Evolutionary conservation across 2,888 invertebrate genomes (phyloP).

Genomic region (Globia sparganii): DNA sequence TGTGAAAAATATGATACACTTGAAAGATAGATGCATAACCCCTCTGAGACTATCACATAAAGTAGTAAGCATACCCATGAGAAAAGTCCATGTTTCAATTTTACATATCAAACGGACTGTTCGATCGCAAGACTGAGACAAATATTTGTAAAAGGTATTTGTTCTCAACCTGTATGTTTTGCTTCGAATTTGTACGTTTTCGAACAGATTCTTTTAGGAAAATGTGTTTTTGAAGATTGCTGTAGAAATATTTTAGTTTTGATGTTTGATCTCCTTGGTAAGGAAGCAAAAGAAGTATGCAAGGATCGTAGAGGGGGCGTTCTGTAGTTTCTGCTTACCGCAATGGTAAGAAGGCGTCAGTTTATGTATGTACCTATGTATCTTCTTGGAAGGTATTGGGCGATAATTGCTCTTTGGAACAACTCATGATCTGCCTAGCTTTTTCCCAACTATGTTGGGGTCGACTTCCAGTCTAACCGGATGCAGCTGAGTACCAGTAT

Average conservation of each 20-base stretch:
- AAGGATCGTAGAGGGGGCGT: not conserved
- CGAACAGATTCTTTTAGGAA: not conserved
- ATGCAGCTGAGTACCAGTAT: too few species aligned
- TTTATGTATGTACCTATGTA: not conserved
- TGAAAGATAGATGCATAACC: not conserved
- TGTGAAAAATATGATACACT: not conserved
- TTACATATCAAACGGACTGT: conserved; percentile 10
- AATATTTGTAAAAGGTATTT: conserved; percentile 25
- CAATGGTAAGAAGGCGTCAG: not conserved
- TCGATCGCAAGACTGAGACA: not conserved
- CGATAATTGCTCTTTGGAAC: not conserved
- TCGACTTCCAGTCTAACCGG: too few species aligned
- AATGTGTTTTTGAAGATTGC: not conserved
- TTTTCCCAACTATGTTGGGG: too few species aligned
- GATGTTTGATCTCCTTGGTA: not conserved
- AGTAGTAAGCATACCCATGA: not conserved
- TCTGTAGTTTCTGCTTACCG: not conserved
- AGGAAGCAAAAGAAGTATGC: not conserved
- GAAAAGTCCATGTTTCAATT: conserved; percentile 7
- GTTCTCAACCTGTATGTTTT: not conserved
- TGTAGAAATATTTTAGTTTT: not conserved
- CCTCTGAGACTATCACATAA: not conserved
- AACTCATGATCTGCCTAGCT: too few species aligned
- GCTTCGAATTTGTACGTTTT: not conserved
- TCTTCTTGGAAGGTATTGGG: too few species aligned